Percentiles rank a stretch among this genome's conserved stretches.
phyloP scores from a whole-genome alignment of 2,113 vertebrate species.

The cattle (Bos taurus) region DNA sequence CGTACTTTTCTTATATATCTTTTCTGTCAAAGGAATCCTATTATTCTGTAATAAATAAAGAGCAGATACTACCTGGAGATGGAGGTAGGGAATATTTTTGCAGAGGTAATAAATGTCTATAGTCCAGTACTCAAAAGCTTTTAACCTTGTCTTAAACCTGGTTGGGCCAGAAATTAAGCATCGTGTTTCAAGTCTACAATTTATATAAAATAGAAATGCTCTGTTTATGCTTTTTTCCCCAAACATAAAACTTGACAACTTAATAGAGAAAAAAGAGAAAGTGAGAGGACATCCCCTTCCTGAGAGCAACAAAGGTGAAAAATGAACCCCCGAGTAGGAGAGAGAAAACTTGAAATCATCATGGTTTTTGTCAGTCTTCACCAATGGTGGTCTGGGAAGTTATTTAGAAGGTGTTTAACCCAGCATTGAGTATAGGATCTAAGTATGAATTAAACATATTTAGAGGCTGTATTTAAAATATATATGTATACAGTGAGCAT shows the following conservation, averaged over 20 bases:
- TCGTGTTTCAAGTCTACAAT: neutral
- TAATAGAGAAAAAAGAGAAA: neutral
- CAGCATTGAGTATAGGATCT: neutral
- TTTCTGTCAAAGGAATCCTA: neutral
- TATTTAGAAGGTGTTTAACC: neutral
- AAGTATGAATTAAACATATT: neutral
- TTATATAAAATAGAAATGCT: neutral
- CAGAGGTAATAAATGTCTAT: neutral
- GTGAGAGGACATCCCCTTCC: rapidly evolving
- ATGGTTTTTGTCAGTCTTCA: neutral
- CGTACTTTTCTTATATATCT: neutral
- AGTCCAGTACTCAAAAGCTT: neutral
- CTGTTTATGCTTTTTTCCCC: neutral
- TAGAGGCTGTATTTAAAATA: neutral
- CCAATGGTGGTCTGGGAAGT: neutral
- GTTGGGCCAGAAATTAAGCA: neutral
- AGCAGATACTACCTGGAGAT: neutral
- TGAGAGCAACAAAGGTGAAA: neutral
- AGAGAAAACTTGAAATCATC: neutral
- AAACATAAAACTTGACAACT: neutral
- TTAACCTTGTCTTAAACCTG: neutral
- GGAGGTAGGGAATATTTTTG: neutral
- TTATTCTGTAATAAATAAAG: neutral
- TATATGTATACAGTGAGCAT: neutral
- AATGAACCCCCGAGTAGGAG: neutral